Evolutionary conservation across 2,888 invertebrate genomes (phyloP).

Genomic region (Notocelia uddmanniana): DNA sequence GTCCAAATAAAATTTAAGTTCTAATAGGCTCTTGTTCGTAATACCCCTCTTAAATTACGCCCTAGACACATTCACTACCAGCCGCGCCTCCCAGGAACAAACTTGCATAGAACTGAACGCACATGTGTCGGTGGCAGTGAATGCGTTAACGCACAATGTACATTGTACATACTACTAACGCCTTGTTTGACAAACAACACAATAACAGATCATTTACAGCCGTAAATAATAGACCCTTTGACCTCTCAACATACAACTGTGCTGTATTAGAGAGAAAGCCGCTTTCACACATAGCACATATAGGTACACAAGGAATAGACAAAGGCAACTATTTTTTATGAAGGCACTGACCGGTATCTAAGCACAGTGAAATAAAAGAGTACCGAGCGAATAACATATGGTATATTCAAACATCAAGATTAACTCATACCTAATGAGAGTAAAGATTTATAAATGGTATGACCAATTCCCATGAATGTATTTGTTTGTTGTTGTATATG

Average conservation of each 20-base stretch:
- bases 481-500: too few species aligned
- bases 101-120: too few species aligned
- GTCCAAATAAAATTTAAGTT: too few species aligned
- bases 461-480: neutral
- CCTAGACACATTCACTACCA: too few species aligned
- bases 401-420: neutral
- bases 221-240: conserved; percentile 60
- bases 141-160: too few species aligned
- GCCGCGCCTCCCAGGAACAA: too few species aligned
- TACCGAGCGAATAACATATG: conserved; percentile 14
- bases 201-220: conserved; percentile 13
- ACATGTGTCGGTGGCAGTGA: too few species aligned
- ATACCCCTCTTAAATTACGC: too few species aligned
- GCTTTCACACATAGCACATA: conserved; percentile 72
- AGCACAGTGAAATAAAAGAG: conserved; percentile 48
- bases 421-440: neutral
- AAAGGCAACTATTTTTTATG: conserved; percentile 65
- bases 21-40: too few species aligned
- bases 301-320: conserved; percentile 57
- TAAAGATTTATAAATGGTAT: neutral
- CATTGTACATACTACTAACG: too few species aligned
- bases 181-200: conserved; percentile 3
- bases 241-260: conserved; percentile 61
- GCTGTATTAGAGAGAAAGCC: conserved; percentile 71
- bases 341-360: conserved; percentile 58